phyloP scores from a whole-genome alignment of 2,888 invertebrate genomes.

The Drosophila phalerata region DNA sequence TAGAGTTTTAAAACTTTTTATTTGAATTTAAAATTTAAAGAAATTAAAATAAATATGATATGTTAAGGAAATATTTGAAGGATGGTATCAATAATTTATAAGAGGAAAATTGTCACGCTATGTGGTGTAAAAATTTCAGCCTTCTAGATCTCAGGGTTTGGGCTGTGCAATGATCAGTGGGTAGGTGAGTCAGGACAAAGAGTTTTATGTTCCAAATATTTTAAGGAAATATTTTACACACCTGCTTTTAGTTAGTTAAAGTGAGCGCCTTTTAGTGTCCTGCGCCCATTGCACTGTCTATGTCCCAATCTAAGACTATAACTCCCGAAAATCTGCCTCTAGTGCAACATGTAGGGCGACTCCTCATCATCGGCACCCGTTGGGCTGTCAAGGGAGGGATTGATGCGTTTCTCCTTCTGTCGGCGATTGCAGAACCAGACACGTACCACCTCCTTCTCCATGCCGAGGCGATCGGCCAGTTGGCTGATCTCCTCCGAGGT shows the following conservation, averaged over 20 bases:
- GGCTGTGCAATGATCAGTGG: too few relatives aligned
- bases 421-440: conserved; percentile 98
- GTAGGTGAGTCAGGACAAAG: too few relatives aligned
- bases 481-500: conserved; percentile 98
- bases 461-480: conserved; percentile 95
- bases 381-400: conserved; percentile 92
- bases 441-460: conserved; percentile 98
- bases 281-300: conserved; percentile 72
- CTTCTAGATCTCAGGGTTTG: too few relatives aligned
- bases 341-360: conserved; percentile 84
- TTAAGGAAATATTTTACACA: conserved; percentile 16
- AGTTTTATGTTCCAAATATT: not conserved
- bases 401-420: conserved; percentile 98
- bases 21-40: too few relatives aligned
- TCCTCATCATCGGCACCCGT: conserved; percentile 87
- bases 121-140: too few relatives aligned
- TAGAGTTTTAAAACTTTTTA: too few relatives aligned
- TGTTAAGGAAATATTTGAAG: too few relatives aligned
- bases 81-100: too few relatives aligned
- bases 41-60: too few relatives aligned
- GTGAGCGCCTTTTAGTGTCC: conserved; percentile 28
- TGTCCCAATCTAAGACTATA: conserved; percentile 37
- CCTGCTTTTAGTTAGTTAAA: conserved; percentile 57
- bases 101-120: too few relatives aligned
- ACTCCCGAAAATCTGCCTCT: conserved; percentile 12